phyloP scores from a whole-genome alignment of 2,888 invertebrate genomes.

The Antheraea assamensis region DNA sequence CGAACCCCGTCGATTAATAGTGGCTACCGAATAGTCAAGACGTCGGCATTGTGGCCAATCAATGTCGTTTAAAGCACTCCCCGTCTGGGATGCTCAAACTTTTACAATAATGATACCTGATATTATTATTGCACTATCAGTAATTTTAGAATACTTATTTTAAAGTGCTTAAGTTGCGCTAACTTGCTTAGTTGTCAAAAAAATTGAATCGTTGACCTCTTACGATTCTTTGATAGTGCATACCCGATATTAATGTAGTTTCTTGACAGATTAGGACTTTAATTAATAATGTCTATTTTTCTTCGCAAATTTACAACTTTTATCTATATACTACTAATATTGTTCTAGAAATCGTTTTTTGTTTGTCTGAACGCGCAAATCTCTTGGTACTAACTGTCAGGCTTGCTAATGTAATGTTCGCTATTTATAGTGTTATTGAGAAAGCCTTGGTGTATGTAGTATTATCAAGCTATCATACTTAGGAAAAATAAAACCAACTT shows the following conservation, averaged over 20 bases:
- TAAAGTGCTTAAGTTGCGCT: not conserved
- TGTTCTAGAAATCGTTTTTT: too few relatives aligned
- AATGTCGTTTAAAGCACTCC: conserved; percentile 20
- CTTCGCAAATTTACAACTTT: not conserved
- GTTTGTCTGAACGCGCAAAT: too few relatives aligned
- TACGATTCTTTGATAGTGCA: not conserved
- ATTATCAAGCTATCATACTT: too few relatives aligned
- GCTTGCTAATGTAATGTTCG: too few relatives aligned
- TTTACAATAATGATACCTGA: conserved; percentile 16
- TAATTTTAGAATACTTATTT: not conserved
- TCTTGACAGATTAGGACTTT: not conserved
- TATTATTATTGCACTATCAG: not conserved
- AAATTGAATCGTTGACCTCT: not conserved
- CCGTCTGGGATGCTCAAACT: conserved; percentile 40
- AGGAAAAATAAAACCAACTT: too few relatives aligned
- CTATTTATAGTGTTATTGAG: too few relatives aligned
- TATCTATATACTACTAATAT: not conserved
- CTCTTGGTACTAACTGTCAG: too few relatives aligned
- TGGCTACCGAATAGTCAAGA: conserved; percentile 49
- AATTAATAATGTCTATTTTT: not conserved
- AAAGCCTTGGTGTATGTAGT: too few relatives aligned
- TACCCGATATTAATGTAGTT: not conserved
- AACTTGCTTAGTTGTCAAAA: not conserved
- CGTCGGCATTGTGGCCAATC: conserved; percentile 39
- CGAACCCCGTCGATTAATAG: conserved; percentile 49